Base-by-base conservation (phyloP, 2,797 vertebrate species). In the Poeciliopsis turneri region DNA sequence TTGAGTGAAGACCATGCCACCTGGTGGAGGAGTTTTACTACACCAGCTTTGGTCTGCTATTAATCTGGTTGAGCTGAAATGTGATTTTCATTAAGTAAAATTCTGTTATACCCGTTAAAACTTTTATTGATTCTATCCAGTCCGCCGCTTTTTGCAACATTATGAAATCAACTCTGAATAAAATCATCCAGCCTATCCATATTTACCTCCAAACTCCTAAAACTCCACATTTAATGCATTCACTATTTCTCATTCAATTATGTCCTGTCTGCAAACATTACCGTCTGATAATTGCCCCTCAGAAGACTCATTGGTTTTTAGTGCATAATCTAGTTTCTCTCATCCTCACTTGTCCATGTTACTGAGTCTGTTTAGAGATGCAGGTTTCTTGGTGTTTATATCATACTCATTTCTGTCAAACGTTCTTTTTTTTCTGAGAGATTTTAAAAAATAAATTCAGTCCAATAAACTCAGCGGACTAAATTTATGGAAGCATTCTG, bases 191-290 rank as follows among this genome's bases (percentile, higher is more conserved):
- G 41, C 13, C 13, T 45, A 0, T 71, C 15, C 6, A 18, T 71
- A 13, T 46, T 70, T 46, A 9, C 45, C 45, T 46, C 68, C 25
- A 45, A 46, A 70, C 25, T 12, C 43, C 13, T 70, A n/a, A 13
- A 16, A 70, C 39, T 45, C 25, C 41, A 66, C 39, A 69, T 43
- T n/a, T 70, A 20, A 28, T 70, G 41, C 68, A 70, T 70, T 70
- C 12, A 16, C 25, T 28, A 15, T 9, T 46, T n/a, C n/a, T 46
- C 7, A 2, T 28, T 70, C 25, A 13, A 2, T 66, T 20, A 9
- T 39, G 61, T 39, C 33, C 28, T 11, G 18, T 66, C 61, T 66
- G 11, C 5, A 5, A 12, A 8, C 5, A 10, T 12, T 12, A 25
- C 36, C 4, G 3, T 68, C 39, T 25, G 9, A 9, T 36, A 15